Percentiles rank a stretch among this genome's conserved stretches.
phyloP scores from a whole-genome alignment of 2,113 vertebrate genomes.

The Lycocorax pyrrhopterus region DNA sequence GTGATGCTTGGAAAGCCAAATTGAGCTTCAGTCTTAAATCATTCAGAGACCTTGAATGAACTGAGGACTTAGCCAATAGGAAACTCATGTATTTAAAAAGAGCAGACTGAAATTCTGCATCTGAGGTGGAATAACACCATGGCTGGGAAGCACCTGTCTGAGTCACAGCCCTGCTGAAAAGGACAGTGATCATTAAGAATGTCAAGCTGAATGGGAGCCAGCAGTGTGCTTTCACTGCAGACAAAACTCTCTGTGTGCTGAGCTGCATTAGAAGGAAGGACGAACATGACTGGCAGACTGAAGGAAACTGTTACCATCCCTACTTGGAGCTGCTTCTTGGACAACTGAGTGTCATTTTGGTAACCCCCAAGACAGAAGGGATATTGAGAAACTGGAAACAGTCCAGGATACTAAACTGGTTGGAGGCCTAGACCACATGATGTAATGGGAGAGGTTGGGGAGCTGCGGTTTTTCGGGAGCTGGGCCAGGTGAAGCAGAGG shows the following conservation, averaged over 20 bases:
- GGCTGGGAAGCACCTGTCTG: not conserved
- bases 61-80: not conserved
- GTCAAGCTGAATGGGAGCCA: not conserved
- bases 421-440: not conserved
- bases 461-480: not conserved
- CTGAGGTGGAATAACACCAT: not conserved
- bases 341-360: not conserved
- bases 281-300: not conserved
- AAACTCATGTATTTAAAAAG: not conserved
- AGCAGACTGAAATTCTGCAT: not conserved
- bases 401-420: not conserved
- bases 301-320: not conserved
- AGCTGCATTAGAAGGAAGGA: not conserved
- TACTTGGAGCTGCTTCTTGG: not conserved
- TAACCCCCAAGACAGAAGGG: not conserved
- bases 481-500: not conserved
- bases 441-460: not conserved
- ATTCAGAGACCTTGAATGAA: not conserved
- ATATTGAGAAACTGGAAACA: not conserved
- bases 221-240: not conserved
- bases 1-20: not conserved
- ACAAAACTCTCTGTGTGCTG: rapidly evolving
- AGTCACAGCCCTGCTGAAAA: not conserved
- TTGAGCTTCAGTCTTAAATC: not conserved
- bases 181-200: not conserved